Percentiles rank a stretch among this genome's conserved stretches.
Conservation (phyloP, 2,888 invertebrate species). For the Xestia rhomboidea region DNA sequence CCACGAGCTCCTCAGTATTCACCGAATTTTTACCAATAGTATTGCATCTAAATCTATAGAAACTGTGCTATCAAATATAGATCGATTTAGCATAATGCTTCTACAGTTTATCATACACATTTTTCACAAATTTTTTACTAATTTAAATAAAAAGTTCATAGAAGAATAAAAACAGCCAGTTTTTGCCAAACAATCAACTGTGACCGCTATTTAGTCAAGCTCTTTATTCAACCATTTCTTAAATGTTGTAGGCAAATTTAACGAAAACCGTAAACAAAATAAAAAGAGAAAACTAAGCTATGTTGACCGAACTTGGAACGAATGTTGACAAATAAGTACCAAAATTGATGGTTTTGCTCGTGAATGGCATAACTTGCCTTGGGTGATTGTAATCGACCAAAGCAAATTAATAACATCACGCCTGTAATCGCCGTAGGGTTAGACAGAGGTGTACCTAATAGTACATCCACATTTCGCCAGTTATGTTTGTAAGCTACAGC, state of each 20-base stretch:
- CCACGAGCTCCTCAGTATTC: too few relatives aligned
- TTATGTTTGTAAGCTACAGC: too few relatives aligned
- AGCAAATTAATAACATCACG: conserved; percentile 8
- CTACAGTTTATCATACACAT: too few relatives aligned
- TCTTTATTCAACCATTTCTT: conserved; percentile 23
- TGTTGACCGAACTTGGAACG: conserved; percentile 13
- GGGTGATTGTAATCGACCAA: background rate
- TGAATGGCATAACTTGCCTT: conserved; percentile 41
- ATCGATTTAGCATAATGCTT: too few relatives aligned
- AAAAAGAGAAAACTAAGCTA: conserved; percentile 10
- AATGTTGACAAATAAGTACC: conserved; percentile 11
- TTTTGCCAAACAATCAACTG: conserved; percentile 9
- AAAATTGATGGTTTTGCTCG: background rate
- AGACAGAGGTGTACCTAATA: too few relatives aligned
- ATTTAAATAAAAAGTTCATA: too few relatives aligned
- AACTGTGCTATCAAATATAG: too few relatives aligned
- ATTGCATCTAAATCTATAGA: too few relatives aligned
- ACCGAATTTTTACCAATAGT: too few relatives aligned
- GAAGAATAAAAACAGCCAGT: background rate
- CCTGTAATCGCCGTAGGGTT: too few relatives aligned
- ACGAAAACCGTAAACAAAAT: conserved; percentile 5
- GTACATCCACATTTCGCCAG: too few relatives aligned
- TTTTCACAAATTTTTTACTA: too few relatives aligned
- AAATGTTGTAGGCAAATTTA: conserved; percentile 37
- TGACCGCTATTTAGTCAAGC: conserved; percentile 17